Percentiles rank a stretch among this genome's conserved stretches.
phyloP scores from a whole-genome alignment of 1,140 invertebrate genomes.

The Planococcus citri region DNA sequence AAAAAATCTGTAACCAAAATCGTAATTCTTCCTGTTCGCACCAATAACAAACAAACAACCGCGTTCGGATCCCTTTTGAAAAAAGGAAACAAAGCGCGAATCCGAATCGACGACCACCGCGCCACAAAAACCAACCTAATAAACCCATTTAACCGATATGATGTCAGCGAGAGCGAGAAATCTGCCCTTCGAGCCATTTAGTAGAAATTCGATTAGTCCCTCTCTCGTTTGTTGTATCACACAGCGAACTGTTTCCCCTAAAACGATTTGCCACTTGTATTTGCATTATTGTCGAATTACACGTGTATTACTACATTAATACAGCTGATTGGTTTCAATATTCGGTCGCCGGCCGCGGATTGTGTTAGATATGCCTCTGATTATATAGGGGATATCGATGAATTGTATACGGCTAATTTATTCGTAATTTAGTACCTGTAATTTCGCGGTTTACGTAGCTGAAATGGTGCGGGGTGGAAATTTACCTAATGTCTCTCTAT shows the following conservation, averaged over 20 bases:
- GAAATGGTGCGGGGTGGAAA: no score
- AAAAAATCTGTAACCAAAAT: no score
- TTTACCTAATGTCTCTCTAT: no score
- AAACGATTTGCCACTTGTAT: not conserved
- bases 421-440: not conserved
- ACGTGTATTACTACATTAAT: not conserved
- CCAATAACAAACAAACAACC: no score
- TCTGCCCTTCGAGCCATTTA: not conserved
- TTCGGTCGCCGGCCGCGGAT: not conserved
- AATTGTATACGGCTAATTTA: conserved; percentile 1
- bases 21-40: no score
- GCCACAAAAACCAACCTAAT: not conserved
- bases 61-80: no score
- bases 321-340: not conserved
- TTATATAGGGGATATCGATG: not conserved
- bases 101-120: no score
- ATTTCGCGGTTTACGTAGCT: no score
- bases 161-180: not conserved
- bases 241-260: not conserved
- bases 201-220: not conserved
- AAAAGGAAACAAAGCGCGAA: no score
- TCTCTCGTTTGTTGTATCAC: not conserved
- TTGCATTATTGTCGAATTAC: not conserved
- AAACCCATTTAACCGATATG: not conserved
- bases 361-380: no score